Conservation (phyloP, 2,888 invertebrate species). For the Lucinisca nassula region DNA sequence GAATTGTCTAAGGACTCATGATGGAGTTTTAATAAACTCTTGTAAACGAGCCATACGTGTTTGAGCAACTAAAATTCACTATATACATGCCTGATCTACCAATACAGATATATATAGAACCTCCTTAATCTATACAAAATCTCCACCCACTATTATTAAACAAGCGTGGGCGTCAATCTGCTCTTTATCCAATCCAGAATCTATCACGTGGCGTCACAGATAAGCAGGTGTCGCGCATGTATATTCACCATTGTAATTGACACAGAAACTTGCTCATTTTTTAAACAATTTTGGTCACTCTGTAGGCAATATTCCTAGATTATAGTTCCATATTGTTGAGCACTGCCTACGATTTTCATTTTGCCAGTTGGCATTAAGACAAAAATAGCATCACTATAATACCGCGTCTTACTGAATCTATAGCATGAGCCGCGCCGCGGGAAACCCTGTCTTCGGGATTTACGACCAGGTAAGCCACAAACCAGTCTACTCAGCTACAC, state of each 20-base stretch:
- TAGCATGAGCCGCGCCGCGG: neutral
- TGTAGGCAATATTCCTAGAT: neutral
- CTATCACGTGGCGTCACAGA: neutral
- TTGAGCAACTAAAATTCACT: too few relatives aligned
- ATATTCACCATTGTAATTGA: neutral
- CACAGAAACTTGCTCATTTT: neutral
- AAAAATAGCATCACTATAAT: neutral
- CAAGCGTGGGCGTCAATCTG: neutral
- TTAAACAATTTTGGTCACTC: neutral
- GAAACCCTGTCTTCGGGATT: neutral
- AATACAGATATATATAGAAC: neutral
- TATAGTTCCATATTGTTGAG: neutral
- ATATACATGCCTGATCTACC: too few relatives aligned
- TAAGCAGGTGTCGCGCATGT: neutral
- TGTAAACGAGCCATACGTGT: too few relatives aligned
- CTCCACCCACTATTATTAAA: neutral
- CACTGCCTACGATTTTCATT: neutral
- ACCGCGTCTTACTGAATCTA: neutral
- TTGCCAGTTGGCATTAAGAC: neutral
- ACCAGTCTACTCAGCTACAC: too few relatives aligned
- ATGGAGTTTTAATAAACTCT: too few relatives aligned
- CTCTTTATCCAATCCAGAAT: neutral
- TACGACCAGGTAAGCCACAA: too few relatives aligned
- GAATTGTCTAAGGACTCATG: too few relatives aligned
- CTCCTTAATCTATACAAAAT: neutral